These are phyloP conservation scores for Numenius phaeopus DNA, from an alignment of 2,797 vertebrate species.

Conservation along the genomic window DNA sequence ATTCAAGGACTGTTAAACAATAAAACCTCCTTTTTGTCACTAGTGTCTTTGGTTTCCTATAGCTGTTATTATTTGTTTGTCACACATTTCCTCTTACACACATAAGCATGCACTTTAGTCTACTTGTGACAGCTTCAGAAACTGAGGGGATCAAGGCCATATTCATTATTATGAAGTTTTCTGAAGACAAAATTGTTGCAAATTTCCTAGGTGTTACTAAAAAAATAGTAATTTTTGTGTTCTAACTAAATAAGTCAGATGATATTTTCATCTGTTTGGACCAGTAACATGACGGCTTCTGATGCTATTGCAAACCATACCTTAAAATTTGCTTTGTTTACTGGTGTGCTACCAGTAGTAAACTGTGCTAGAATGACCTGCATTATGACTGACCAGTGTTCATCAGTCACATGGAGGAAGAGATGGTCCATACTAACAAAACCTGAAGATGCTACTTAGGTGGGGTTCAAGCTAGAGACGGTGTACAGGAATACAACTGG, in stretches of 20 bases:
- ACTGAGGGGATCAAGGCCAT: background rate
- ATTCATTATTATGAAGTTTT: background rate
- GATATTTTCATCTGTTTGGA: background rate
- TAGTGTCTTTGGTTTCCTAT: background rate
- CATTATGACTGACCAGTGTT: background rate
- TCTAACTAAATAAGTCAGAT: background rate
- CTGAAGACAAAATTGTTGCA: background rate
- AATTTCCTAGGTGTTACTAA: background rate
- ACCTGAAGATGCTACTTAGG: background rate
- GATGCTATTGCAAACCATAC: background rate
- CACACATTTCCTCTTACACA: background rate
- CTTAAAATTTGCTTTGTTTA: background rate
- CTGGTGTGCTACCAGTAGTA: background rate
- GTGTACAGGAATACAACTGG: background rate
- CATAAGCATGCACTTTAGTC: background rate
- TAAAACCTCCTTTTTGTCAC: constrained; percentile 13
- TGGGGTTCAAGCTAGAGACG: background rate
- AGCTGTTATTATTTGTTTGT: background rate
- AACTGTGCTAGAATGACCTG: background rate
- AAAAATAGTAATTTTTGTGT: background rate
- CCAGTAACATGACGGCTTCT: background rate
- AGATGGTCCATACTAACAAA: background rate
- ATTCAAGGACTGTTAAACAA: constrained; percentile 42
- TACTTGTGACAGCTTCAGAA: background rate
- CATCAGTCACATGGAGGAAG: background rate